Evolutionary conservation across 2,113 vertebrate genomes (phyloP), one percentile per base, ranked within the genome.

Genomic region (Thermophis baileyi): DNA sequence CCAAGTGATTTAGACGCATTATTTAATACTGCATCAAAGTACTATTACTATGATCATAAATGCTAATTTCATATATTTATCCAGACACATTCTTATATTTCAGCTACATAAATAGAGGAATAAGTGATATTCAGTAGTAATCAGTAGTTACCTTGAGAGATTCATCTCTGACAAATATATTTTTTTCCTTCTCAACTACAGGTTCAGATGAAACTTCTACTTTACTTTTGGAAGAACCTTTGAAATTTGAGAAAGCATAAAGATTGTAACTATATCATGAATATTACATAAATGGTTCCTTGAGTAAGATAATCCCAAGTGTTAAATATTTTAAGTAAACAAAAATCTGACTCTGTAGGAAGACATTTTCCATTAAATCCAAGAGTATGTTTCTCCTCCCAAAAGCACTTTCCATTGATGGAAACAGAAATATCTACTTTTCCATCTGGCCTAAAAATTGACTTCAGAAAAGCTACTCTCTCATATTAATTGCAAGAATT

Each of bases 101-200:
- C n/a, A 40, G 16, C 18, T 81, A 81, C 74, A 44, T 81, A 81
- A 81, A 10, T 81, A 81, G 74, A 81, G 35, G 74, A 44, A 44
- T 44, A 40, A 44, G 35, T 81, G 35, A 35, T 87, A 91, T 93
- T 95, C 92, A 24, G 63, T 69, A 69, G 12, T 35, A 69, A n/a
- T n/a, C 30, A 69, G 30, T n/a, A 35, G 93, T 98, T 95, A 98
- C 98, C 98, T 98, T 98, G 85, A 98, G 95, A 93, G 98, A 98
- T 3, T 91, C 97, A 94, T 98, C 98, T 94, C 98, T 97, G 87
- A 98, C 91, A 91, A 98, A 97, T 60, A 85, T 5, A 69, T 18
- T 94, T 94, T 87, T 95, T 54, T 95, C 95, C 47, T 90, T 69
- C 24, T 89, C 54, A 27, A 18, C 10, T 0, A 89, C 89, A 91